phyloP scores from a whole-genome alignment of 2,113 vertebrate species.

The Anarrhichthys ocellatus region DNA sequence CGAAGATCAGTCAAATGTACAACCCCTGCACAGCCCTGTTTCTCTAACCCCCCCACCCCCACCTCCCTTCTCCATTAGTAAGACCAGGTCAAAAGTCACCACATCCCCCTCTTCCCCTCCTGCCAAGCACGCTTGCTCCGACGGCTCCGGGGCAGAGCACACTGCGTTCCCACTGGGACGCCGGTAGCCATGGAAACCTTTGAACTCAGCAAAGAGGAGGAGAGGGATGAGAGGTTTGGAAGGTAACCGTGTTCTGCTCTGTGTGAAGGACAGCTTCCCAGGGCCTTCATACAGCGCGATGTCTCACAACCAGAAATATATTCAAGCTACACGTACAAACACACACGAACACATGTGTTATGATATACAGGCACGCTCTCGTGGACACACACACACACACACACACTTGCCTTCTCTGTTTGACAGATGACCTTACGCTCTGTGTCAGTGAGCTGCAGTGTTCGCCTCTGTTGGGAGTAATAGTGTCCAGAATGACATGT shows the following conservation, averaged over 20 bases:
- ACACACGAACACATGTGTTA: conserved; percentile 6
- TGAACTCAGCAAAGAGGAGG: conserved; percentile 61
- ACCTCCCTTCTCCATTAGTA: conserved; percentile 12
- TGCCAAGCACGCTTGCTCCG: conserved; percentile 22
- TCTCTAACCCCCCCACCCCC: background rate
- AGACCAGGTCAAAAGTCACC: conserved; percentile 73
- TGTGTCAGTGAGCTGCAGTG: conserved; percentile 53
- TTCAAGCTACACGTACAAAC: conserved; percentile 19
- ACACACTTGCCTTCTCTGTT: conserved; percentile 40
- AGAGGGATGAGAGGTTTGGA: conserved; percentile 58
- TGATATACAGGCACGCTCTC: conserved; percentile 12
- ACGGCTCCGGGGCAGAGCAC: conserved; percentile 60
- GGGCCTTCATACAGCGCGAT: background rate
- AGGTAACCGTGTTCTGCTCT: conserved; percentile 25
- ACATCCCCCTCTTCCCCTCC: conserved; percentile 49
- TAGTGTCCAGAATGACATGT: conserved; percentile 70
- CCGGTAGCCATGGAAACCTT: conserved; percentile 74
- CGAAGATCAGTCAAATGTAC: conserved; percentile 64
- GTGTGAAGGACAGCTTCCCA: conserved; percentile 59
- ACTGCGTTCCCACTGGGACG: conserved; percentile 54
- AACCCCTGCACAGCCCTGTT: conserved; percentile 17
- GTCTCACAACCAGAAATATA: background rate
- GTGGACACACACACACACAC: conserved; percentile 19
- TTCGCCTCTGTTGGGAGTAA: conserved; percentile 63
- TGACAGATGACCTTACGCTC: conserved; percentile 75